Percentiles rank a stretch among this genome's conserved stretches.
Evolutionary conservation across 2,113 vertebrate species (phyloP).

Genomic region (Hydrochoerus hydrochaeris): DNA sequence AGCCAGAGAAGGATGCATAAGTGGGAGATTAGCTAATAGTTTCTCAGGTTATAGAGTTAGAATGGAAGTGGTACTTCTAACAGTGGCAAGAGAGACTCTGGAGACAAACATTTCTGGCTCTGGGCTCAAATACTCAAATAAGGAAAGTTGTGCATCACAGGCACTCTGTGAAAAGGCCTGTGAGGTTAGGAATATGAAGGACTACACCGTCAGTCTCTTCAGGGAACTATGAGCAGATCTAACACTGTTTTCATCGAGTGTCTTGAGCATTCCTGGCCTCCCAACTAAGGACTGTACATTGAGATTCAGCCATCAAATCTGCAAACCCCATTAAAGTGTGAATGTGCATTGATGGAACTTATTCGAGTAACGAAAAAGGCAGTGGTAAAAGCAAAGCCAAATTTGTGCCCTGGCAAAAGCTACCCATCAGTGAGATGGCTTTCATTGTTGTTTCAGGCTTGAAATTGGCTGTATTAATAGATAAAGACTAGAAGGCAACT

Average conservation of each 20-base stretch:
- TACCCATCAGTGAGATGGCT: not conserved
- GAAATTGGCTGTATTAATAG: not conserved
- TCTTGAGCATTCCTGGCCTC: not conserved
- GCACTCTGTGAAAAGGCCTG: not conserved
- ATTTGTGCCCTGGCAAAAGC: not conserved
- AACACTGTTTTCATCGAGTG: rapidly evolving
- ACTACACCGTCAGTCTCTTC: not conserved
- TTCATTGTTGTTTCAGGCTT: not conserved
- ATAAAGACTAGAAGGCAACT: not conserved
- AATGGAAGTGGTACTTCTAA: not conserved
- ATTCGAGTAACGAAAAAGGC: not conserved
- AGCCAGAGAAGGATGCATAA: not conserved
- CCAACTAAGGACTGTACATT: not conserved
- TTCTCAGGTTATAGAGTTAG: not conserved
- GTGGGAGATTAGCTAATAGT: not conserved
- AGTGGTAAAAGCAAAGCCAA: not conserved
- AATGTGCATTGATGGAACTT: not conserved
- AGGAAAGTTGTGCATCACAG: not conserved
- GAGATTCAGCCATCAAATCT: not conserved
- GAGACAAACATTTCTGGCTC: not conserved
- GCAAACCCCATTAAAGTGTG: not conserved
- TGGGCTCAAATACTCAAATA: not conserved
- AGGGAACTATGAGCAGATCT: not conserved
- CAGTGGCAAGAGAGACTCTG: not conserved
- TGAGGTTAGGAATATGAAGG: not conserved